Percentiles rank a stretch among this genome's conserved stretches.
These are phyloP conservation scores for Opisthocomus hoazin DNA, from an alignment of 2,113 vertebrate genomes.

Conservation along the genomic window DNA sequence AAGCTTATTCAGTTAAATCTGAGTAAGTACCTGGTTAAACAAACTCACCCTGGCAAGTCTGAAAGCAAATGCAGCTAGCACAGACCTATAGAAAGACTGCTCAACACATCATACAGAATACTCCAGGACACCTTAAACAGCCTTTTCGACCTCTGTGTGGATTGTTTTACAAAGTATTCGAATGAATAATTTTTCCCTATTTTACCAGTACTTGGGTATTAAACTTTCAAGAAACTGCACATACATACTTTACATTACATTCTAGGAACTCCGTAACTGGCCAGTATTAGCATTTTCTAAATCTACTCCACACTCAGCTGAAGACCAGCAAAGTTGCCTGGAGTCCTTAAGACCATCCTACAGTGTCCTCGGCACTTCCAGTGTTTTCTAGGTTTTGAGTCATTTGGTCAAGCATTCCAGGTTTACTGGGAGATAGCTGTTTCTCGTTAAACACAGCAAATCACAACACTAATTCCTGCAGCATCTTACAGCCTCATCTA, in stretches of 20 bases:
- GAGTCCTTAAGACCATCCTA: rapidly evolving
- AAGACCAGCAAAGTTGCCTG: background rate
- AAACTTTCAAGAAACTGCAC: background rate
- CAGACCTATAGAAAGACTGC: background rate
- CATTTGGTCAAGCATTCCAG: background rate
- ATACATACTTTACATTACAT: rapidly evolving
- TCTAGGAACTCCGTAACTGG: background rate
- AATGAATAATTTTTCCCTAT: background rate
- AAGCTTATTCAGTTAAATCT: background rate
- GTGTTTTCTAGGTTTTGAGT: background rate
- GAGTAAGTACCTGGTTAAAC: background rate
- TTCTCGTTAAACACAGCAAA: background rate
- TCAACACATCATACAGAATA: background rate
- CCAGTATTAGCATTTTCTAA: rapidly evolving
- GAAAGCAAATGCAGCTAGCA: background rate
- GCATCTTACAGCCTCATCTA: background rate
- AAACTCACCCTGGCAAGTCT: background rate
- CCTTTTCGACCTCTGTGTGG: background rate
- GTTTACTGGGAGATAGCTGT: rapidly evolving
- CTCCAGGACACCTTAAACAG: background rate
- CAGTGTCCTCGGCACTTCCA: rapidly evolving
- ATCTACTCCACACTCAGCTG: background rate
- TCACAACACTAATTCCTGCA: background rate
- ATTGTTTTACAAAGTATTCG: background rate
- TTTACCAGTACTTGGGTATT: background rate